Evolutionary conservation across 2,888 invertebrate genomes (phyloP), one percentile per base, ranked within the genome.

Genomic region (Napeogenes inachia): DNA sequence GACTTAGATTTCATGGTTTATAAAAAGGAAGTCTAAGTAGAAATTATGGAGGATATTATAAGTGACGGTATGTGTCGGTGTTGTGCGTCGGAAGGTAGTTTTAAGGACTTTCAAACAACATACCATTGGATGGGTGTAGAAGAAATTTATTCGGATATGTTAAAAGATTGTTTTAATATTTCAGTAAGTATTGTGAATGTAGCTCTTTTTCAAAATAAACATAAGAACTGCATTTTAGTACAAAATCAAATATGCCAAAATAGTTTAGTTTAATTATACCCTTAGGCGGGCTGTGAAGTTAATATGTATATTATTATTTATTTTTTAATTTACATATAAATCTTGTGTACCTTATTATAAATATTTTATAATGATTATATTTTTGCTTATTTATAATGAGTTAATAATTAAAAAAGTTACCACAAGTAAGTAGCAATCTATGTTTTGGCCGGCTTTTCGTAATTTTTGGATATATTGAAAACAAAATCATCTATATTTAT

Each of bases 91-190:
- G 86, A 87, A 68, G 89, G 89, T 60, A 79, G 81, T 35, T 89
- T 80, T 65, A 89, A 89, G 78, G 85, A 88, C 73, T 74, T 89
- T 61, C 80, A 80, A 69, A 75, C 76, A 32, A 73, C 80, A 1
- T 89, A 89, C 67, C 78, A 78, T 61, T 90, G 89, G 89, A 87
- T 89, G 87, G 89, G 88, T 60, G 84, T 83, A 33, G 83, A 85
- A 68, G 89, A 90, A 68, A 73, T 89, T 5, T 90, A 90, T 65
- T 78, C 81, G 21, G 85, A 89, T 67, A 89, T 90, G 88, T 73
- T 90, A 67, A 78, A 76, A 56, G 86, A 88, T 73, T 89, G 89
- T 77, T 88, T 89, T 73, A 81, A 87, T 76, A 76, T 90, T 67
- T 74, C 74, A 60, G 89, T 90, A 73, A 83, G 87, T 80, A 68